Conservation (phyloP, 2,888 invertebrate species). For the Spodoptera littoralis region DNA sequence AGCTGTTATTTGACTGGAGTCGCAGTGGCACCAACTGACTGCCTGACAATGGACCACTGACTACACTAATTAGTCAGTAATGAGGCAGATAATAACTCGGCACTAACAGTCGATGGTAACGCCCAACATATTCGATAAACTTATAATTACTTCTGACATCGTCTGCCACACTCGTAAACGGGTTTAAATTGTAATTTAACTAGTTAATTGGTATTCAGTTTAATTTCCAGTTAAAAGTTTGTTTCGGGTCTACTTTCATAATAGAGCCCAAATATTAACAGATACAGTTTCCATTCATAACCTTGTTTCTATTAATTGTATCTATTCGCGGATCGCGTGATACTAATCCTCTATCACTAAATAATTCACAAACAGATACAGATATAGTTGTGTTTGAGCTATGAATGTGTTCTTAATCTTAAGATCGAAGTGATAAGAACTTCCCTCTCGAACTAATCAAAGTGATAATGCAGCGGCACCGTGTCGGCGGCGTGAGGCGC, state of each 20-base stretch:
- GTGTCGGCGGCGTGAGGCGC: not conserved
- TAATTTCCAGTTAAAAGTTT: too few relatives aligned
- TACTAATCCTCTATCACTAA: too few relatives aligned
- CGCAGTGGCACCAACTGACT: not conserved
- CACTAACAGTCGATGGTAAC: conserved; percentile 19
- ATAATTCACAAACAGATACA: too few relatives aligned
- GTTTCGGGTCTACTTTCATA: too few relatives aligned
- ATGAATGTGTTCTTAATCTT: too few relatives aligned
- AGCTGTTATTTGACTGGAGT: not conserved
- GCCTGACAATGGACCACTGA: conserved; percentile 6
- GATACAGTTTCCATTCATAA: too few relatives aligned
- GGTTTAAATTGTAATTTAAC: not conserved
- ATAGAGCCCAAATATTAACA: too few relatives aligned
- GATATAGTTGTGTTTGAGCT: too few relatives aligned
- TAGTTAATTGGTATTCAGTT: too few relatives aligned
- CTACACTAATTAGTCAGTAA: conserved; percentile 18
- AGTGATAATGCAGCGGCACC: conserved; percentile 20
- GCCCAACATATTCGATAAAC: conserved; percentile 1
- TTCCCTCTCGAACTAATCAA: conserved; percentile 33
- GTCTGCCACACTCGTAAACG: not conserved
- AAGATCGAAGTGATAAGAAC: conserved; percentile 3
- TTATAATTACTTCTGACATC: conserved; percentile 10
- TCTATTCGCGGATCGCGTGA: too few relatives aligned
- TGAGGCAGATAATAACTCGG: conserved; percentile 2
- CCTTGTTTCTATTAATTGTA: too few relatives aligned